Base-by-base conservation (phyloP, 2,888 invertebrate genomes). In the Ametastegia equiseti region DNA sequence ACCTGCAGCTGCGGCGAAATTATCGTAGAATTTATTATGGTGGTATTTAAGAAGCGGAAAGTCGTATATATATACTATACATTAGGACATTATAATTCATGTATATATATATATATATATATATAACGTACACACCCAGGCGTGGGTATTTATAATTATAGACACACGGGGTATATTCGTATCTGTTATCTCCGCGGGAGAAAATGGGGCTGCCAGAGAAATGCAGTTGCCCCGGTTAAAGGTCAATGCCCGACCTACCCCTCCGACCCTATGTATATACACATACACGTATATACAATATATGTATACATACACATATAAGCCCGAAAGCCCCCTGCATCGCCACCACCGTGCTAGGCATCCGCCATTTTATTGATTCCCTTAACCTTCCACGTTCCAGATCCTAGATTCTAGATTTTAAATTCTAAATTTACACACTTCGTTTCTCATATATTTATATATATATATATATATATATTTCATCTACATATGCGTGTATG, bases 211-310 rank as follows among this genome's bases (percentile, higher is more conserved):
- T 39, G 69, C 39, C n/a, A n/a, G 69, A 69, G 71, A 71, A 75
- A 89, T 89, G 88, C 88, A 87, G 90, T 89, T 90, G 90, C 87
- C 90, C 90, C 88, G 89, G 89, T 90, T 89, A 90, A 88, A 90
- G 90, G 90, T 90, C 90, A 89, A 87, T 89, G 89, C 88, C 90
- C 90, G 89, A 90, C 89, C 89, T 90, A 90, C 89, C 89, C 86
- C 84, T n/a, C 82, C 82, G 83, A 78, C 85, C 75, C 84, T 82
- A n/a, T n/a, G n/a, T n/a, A n/a, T n/a, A n/a, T n/a, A n/a, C n/a
- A n/a, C n/a, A n/a, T n/a, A n/a, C n/a, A n/a, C n/a, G n/a, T n/a
- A n/a, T n/a, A n/a, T n/a, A n/a, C n/a, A n/a, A n/a, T n/a, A n/a
- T n/a, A n/a, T n/a, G n/a, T n/a, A n/a, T n/a, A n/a, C n/a, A n/a